phyloP scores from a whole-genome alignment of 2,888 invertebrate genomes.

The Serrognathus titanus region DNA sequence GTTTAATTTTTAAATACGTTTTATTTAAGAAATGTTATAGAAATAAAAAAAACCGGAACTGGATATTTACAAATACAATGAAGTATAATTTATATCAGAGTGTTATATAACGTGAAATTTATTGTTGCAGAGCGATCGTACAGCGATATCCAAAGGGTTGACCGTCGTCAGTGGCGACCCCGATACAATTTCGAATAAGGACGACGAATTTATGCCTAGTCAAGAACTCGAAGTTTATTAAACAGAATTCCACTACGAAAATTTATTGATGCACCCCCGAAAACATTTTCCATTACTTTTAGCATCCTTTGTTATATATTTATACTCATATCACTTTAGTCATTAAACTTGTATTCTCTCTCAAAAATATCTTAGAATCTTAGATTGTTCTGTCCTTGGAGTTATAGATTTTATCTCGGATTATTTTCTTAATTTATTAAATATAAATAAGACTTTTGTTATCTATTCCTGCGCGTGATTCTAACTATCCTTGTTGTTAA shows the following conservation, averaged over 20 bases:
- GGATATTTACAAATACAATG: too few relatives aligned
- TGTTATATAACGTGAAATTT: too few relatives aligned
- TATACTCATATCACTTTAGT: background rate
- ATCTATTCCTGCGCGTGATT: too few relatives aligned
- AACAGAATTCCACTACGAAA: slow-evolving; percentile 3
- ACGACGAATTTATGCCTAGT: slow-evolving; percentile 16
- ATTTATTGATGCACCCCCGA: background rate
- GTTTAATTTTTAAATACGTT: background rate
- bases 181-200: slow-evolving; percentile 22
- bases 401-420: background rate
- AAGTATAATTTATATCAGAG: too few relatives aligned
- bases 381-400: background rate
- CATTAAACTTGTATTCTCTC: background rate
- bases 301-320: too few relatives aligned
- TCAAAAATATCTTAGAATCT: slow-evolving; percentile 1
- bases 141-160: slow-evolving; percentile 56
- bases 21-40: background rate
- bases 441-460: too few relatives aligned
- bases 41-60: too few relatives aligned
- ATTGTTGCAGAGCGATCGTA: slow-evolving; percentile 56
- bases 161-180: slow-evolving; percentile 39
- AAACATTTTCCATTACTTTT: too few relatives aligned
- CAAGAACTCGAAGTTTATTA: slow-evolving; percentile 14
- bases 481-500: too few relatives aligned
- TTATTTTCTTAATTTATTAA: background rate